Conservation (phyloP, 2,888 invertebrate genomes). For the Lycophotia porphyrea region DNA sequence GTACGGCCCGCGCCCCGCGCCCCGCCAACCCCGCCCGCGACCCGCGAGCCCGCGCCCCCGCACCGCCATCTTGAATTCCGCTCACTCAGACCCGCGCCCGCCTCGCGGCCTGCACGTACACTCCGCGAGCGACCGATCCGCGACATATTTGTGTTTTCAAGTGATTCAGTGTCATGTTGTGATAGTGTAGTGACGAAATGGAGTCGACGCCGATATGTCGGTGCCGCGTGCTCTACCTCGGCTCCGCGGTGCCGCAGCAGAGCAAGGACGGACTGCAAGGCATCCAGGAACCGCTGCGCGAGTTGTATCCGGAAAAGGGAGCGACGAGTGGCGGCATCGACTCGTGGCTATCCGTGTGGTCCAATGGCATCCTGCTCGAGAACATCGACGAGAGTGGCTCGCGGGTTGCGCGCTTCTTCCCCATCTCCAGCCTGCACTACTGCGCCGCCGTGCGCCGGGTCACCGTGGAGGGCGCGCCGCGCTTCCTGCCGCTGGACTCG, state of each 20-base stretch:
- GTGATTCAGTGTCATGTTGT: conserved; percentile 87
- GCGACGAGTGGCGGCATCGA: conserved; percentile 97
- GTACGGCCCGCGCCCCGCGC: conserved; percentile 72
- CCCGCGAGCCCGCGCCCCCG: conserved; percentile 59
- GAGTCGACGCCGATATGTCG: conserved; percentile 98
- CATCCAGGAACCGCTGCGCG: conserved; percentile 98
- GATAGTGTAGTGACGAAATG: conserved; percentile 88
- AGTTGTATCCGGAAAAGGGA: conserved; percentile 98
- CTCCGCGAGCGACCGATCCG: conserved; percentile 69
- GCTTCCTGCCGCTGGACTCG: conserved; percentile 98
- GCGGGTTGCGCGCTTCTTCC: conserved; percentile 98
- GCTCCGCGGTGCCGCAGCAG: conserved; percentile 98
- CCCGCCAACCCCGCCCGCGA: conserved; percentile 41
- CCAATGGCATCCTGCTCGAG: conserved; percentile 98
- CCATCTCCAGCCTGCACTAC: conserved; percentile 98
- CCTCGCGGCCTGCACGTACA: conserved; percentile 85
- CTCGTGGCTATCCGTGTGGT: conserved; percentile 99
- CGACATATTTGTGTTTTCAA: conserved; percentile 77
- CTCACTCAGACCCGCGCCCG: conserved; percentile 88
- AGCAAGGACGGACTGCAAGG: conserved; percentile 99
- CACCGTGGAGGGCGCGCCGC: conserved; percentile 93
- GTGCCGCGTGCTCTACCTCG: conserved; percentile 98
- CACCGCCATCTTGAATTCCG: conserved; percentile 88
- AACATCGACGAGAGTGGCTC: conserved; percentile 99
- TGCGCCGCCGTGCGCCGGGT: conserved; percentile 98